phyloP scores from a whole-genome alignment of 2,113 vertebrate species.

The Caranx ignobilis region DNA sequence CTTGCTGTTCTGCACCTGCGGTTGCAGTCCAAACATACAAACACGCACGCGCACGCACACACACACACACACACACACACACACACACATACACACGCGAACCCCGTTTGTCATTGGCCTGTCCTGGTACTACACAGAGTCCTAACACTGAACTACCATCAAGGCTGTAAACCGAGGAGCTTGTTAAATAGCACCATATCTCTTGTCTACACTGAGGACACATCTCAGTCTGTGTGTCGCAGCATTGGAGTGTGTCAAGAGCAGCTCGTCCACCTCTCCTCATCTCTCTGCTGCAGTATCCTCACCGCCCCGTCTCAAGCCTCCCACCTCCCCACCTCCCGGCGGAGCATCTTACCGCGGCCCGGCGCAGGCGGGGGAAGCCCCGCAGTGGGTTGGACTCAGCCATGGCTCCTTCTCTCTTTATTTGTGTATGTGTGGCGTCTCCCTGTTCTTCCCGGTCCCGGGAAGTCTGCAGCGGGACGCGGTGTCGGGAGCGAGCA shows the following conservation, averaged over 20 bases:
- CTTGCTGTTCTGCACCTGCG: conserved; percentile 45
- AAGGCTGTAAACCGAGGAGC: background rate
- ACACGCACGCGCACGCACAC: conserved; percentile 3
- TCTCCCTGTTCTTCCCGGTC: background rate
- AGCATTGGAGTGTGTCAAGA: conserved; percentile 26
- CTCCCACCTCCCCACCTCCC: conserved; percentile 75
- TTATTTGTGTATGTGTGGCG: no score
- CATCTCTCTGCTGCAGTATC: conserved; percentile 78
- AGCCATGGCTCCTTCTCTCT: conserved; percentile 82
- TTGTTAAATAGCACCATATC: background rate
- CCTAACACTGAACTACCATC: background rate
- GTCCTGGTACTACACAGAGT: conserved; percentile 47
- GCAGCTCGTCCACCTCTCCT: conserved; percentile 24
- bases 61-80: conserved; percentile 5
- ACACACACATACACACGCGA: conserved; percentile 14
- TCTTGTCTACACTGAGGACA: conserved; percentile 12
- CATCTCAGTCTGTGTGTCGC: conserved; percentile 56
- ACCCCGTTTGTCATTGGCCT: conserved; percentile 61
- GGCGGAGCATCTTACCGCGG: conserved; percentile 89
- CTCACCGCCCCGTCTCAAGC: conserved; percentile 63
- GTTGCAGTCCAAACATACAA: conserved; percentile 20
- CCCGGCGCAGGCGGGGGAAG: conserved; percentile 88
- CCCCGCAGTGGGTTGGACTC: conserved; percentile 88
- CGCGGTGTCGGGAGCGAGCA: conserved; percentile 59
- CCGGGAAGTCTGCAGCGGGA: conserved; percentile 68